Percentiles rank a stretch among this genome's conserved stretches.
These are phyloP conservation scores for Gyrodactylus salaris DNA, from an alignment of 1,140 invertebrate genomes.

Conservation along the genomic window DNA sequence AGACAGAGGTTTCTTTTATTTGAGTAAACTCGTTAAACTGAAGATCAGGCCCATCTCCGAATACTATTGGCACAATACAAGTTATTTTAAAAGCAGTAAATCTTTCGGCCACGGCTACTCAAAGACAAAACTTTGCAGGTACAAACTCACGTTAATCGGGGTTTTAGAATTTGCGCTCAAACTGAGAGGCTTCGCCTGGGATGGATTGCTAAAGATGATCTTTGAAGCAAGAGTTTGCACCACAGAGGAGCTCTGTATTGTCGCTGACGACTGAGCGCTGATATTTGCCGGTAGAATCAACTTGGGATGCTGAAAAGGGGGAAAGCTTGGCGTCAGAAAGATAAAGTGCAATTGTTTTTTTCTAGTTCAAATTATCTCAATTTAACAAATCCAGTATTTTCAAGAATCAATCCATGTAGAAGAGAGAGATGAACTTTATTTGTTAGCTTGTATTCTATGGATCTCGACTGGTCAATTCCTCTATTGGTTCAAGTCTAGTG, in stretches of 20 bases:
- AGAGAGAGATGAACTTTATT: not conserved
- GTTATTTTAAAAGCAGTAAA: too few species aligned
- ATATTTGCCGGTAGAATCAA: not conserved
- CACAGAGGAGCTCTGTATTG: not conserved
- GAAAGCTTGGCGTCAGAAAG: not conserved
- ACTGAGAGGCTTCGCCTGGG: not conserved
- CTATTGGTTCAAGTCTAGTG: too few species aligned
- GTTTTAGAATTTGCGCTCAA: not conserved
- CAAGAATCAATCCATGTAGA: not conserved
- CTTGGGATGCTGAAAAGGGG: not conserved
- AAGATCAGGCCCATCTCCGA: too few species aligned
- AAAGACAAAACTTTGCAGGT: not conserved
- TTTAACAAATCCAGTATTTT: not conserved
- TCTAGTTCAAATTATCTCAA: not conserved
- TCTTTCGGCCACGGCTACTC: not conserved
- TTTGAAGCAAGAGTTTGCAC: not conserved
- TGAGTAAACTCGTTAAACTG: too few species aligned
- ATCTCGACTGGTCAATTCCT: not conserved
- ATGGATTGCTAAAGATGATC: not conserved
- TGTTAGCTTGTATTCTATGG: not conserved
- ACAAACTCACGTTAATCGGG: too few species aligned
- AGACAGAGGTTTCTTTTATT: too few species aligned
- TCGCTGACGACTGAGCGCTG: too few species aligned
- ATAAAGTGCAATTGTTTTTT: not conserved
- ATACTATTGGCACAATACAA: too few species aligned